Evolutionary conservation across 2,113 vertebrate species (phyloP).

Genomic region (Rhynchopsitta pachyrhyncha): DNA sequence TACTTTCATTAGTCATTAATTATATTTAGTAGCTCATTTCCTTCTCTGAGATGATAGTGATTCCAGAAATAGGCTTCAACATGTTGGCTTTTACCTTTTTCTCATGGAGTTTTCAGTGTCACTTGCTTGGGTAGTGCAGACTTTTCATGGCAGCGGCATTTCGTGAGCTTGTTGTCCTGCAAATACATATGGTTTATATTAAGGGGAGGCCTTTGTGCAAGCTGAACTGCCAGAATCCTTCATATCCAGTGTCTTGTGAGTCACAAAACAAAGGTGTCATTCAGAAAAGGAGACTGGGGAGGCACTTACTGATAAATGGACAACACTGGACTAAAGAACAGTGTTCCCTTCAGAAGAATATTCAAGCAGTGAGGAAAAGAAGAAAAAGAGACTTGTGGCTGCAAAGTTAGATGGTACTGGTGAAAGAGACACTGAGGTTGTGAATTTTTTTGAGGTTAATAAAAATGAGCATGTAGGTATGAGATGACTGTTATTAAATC

Average conservation of each 20-base stretch:
- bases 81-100: background rate
- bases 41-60: background rate
- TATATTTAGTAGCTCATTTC: background rate
- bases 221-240: background rate
- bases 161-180: background rate
- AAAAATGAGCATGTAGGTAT: background rate
- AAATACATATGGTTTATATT: background rate
- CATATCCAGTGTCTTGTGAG: background rate
- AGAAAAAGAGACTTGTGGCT: background rate
- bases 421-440: background rate
- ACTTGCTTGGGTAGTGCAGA: background rate
- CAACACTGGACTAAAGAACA: background rate
- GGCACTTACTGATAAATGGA: background rate
- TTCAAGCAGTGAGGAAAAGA: background rate
- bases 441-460: background rate
- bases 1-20: background rate
- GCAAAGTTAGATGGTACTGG: background rate
- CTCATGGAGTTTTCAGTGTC: fast-evolving
- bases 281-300: background rate
- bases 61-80: background rate
- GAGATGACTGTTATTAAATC: background rate
- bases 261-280: background rate
- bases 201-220: background rate
- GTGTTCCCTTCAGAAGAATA: background rate
- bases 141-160: background rate